Evolutionary conservation across 2,113 vertebrate species (phyloP), one percentile per base, ranked within the genome.

Genomic region (Penelope pileata): DNA sequence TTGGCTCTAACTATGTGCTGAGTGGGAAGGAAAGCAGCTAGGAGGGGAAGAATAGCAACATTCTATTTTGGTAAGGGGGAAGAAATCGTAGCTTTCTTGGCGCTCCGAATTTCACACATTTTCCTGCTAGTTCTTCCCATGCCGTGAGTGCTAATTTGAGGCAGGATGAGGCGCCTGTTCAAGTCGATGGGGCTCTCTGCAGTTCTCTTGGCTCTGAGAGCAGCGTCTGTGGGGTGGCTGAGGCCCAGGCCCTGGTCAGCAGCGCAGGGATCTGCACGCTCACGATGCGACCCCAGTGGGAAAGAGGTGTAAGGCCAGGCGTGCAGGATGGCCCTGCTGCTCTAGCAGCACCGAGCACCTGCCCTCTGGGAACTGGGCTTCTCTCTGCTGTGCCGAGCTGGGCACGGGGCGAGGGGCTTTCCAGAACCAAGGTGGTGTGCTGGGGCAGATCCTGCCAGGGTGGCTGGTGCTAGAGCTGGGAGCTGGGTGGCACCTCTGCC

Each of bases 41-140:
- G 79, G 83, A 92, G 50, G 53, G 93, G 83, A 91, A 80, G 93
- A 90, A 93, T 94, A 95, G 94, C 95, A 96, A 89, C 75, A 58
- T 97, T 94, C 91, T 96, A 96, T 95, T 96, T 94, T 91, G 86
- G 93, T 94, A 83, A 91, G 88, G 80, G 87, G 86, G 66, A 93
- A 91, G 91, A 95, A 93, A 93, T 93, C 89, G 94, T 93, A 93
- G 72, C 94, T 96, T 95, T 95, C 84, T 94, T 93, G 96, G 94
- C 94, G 24, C 77, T 91, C 85, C 88, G 22, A 66, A n/a, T 70
- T 92, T 96, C 93, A 92, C 94, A 93, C 91, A 63, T 96, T 93
- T 96, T 89, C 77, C 85, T 94, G 89, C 87, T 93, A 91, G 77
- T 59, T 93, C 83, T 94, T 88, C 84, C 90, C 73, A 88, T 94